Conservation (phyloP, 2,888 invertebrate genomes). For the Caenorhabditis japonica region DNA sequence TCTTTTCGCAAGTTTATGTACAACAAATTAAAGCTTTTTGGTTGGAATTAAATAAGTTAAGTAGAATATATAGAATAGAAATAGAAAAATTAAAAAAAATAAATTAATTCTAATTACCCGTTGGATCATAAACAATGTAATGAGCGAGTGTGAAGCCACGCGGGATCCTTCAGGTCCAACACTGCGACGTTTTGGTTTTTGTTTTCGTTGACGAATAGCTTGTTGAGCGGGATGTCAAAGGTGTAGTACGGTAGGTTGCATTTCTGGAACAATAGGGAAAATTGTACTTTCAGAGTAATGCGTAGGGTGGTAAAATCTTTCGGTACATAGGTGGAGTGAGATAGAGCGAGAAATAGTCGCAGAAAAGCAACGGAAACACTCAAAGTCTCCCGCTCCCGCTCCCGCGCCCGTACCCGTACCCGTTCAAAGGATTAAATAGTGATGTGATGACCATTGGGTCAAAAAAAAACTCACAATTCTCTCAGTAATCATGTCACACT, state of each 20-base stretch:
- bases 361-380: background rate
- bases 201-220: background rate
- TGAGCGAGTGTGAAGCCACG: background rate
- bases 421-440: background rate
- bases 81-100: background rate
- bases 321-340: too few relatives aligned
- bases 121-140: slow-evolving; percentile 8
- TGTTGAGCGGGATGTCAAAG: slow-evolving; percentile 3
- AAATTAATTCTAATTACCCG: too few relatives aligned
- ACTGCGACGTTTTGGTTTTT: background rate
- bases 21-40: too few relatives aligned
- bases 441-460: background rate
- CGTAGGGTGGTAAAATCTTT: background rate
- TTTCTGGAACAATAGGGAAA: background rate
- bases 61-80: too few relatives aligned
- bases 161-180: background rate
- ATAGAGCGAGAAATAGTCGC: too few relatives aligned
- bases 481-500: background rate
- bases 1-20: too few relatives aligned
- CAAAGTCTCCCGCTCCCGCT: too few relatives aligned
- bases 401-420: too few relatives aligned
- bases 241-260: slow-evolving; percentile 11
- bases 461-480: background rate
- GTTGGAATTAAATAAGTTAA: too few relatives aligned
- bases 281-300: background rate